Evolutionary conservation across 30 jellyfish, hydroid and myxozoan species (phyloP), one percentile per base, ranked within the genome.

Genomic region (Mastigias papua): DNA sequence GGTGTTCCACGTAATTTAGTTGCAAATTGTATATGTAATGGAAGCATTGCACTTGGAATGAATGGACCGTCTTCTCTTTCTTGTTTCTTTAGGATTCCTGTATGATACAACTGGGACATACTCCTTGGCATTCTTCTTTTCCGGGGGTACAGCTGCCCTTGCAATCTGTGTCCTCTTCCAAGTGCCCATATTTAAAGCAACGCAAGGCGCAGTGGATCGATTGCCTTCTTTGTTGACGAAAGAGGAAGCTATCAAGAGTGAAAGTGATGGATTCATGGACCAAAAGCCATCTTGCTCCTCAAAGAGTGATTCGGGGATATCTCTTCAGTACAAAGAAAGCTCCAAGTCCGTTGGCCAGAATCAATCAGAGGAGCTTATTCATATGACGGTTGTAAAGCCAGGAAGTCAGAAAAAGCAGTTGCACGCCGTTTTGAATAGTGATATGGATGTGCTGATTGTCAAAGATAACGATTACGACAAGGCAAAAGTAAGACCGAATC

Each of bases 131-230:
- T 92, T 92, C 83, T 92, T 92, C 86, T 85, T 92, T 82, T 92
- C 96, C 71, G 98, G 98, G 8, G 98, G 94, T 1, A 92, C 94
- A 78, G 98, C 98, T 17, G 92, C 92, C 11, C 72, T 82, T 17
- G 94, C 98, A 0, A 95, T 95, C 20, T 81, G 94, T 48, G 96
- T 92, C 23, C 28, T 92, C 54, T 92, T 92, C 71, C 92, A 78
- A 50, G 98, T 92, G 32, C 97, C 97, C 20, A 75, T 88, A 27
- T 79, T 78, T 78, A 69, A 72, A 28, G 16, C 78, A 13, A 70
- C 27, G 84, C 92, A 88, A 71, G 96, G 90, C 33, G 13, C 11
- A 8, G 20, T 46, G 6, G 92, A 70, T 26, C 23, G 35, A 42
- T 16, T 48, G 33, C 88, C 80, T n/a, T 1, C 74, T 23, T 60